Base-by-base conservation (phyloP, 2,797 vertebrate genomes). In the Pteronotus mesoamericanus region DNA sequence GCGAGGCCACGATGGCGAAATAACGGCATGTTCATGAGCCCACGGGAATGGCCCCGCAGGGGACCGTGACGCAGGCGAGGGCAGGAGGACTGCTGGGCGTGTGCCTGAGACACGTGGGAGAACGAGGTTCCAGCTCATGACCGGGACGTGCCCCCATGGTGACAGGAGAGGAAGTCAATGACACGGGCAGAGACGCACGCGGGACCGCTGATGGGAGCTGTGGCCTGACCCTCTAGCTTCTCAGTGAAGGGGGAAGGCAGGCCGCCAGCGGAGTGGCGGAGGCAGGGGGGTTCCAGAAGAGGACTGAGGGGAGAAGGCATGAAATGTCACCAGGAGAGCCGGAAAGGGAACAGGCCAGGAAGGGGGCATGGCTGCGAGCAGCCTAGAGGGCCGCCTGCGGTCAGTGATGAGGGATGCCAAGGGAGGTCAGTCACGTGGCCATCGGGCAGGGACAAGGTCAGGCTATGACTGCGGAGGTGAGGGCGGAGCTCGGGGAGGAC, bases 11-110 rank as follows among this genome's bases (percentile, higher is more conserved):
- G 29, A 16, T 37, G 34, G 55, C 86, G 51, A 69, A 68, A 71
- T 11, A 42, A 18, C 0, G 2, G 42, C n/a, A 15, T 1, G 91
- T 59, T 39, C 24, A 3, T 71, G 74, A 3, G 7, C 21, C 1
- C 1, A 24, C 2, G 9, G 34, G 42, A 39, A 83, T 8, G 82
- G 29, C 26, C 46, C 46, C 10, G 26, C 4, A 68, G 34, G 7
- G 82, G 44, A 51, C 16, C 6, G 3, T 19, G 21, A 22, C 1
- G 3, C 5, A 22, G 39, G 39, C 0, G 0, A 21, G 53, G 32
- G 78, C 0, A 1, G 42, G 34, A 42, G 66, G 29, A 48, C 74
- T 24, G 68, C n/a, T 2, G 34, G 32, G 53, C 10, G 19, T 19
- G 26, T 44, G 44, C 55, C 44, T 34, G 29, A 55, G 46, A 29